These are phyloP conservation scores for Lepidurus packardi DNA, from an alignment of 1,140 invertebrate genomes.

Conservation along the genomic window DNA sequence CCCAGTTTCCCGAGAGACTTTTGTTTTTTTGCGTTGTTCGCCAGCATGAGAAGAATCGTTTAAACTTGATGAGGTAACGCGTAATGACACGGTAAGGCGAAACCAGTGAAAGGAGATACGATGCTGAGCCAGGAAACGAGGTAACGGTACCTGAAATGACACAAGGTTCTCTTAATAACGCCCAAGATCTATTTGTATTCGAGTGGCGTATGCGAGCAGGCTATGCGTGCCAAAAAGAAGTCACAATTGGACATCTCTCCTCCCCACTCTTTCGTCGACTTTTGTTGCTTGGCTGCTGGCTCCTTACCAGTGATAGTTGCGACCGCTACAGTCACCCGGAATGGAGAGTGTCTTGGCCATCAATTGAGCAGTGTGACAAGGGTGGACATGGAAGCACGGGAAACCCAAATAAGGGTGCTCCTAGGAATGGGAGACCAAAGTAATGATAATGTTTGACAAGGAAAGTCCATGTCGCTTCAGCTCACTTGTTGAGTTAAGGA, in stretches of 20 bases:
- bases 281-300: background rate
- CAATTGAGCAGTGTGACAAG: conserved; percentile 45
- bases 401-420: conserved; percentile 47
- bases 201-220: no score
- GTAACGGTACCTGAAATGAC: conserved; percentile 19
- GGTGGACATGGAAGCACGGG: conserved; percentile 47
- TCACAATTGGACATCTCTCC: no score
- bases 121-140: conserved; percentile 30
- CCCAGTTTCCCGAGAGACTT: no score
- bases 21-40: no score
- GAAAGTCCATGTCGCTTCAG: background rate
- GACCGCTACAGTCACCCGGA: background rate
- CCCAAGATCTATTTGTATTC: no score
- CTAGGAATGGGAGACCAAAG: conserved; percentile 28
- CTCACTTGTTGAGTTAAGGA: conserved; percentile 11
- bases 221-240: no score
- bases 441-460: background rate
- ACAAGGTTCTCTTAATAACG: background rate
- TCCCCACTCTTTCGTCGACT: no score
- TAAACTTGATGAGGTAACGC: background rate
- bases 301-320: background rate
- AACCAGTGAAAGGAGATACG: conserved; percentile 30
- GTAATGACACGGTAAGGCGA: conserved; percentile 29
- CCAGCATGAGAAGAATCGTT: background rate
- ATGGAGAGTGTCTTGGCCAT: conserved; percentile 35